These are phyloP conservation scores for Gila robusta DNA, from an alignment of 2,797 vertebrate species.

Conservation along the genomic window DNA sequence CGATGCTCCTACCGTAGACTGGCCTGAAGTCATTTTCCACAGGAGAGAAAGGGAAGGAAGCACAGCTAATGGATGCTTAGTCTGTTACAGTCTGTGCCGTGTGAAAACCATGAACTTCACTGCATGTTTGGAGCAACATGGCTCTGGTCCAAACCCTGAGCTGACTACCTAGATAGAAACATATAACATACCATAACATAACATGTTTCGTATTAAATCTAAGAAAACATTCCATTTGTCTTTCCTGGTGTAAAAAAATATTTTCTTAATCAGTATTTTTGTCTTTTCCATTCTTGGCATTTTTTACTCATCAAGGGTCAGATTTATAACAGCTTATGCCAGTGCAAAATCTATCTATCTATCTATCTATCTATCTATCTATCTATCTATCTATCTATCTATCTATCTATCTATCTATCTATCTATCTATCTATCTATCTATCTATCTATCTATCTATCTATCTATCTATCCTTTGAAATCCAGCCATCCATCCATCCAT, in stretches of 20 bases:
- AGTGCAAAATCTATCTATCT: no score
- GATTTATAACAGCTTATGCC: no score
- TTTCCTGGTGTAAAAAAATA: not conserved
- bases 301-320: not conserved
- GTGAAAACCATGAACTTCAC: not conserved
- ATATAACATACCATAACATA: not conserved
- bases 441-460: no score
- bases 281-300: not conserved
- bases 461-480: no score
- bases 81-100: not conserved
- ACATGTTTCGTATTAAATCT: not conserved
- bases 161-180: not conserved
- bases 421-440: no score
- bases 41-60: constrained; percentile 10
- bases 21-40: constrained; percentile 41
- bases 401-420: no score
- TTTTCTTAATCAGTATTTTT: not conserved
- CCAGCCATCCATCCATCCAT: no score
- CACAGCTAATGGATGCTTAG: constrained; percentile 3
- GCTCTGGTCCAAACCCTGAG: not conserved
- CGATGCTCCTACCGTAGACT: constrained; percentile 14
- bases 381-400: no score
- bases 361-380: no score
- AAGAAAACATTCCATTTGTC: not conserved
- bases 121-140: not conserved